A percentile compares a stretch with the other conserved stretches of the same genome.
Conservation (phyloP, 2,888 invertebrate genomes). For the Pristionchus mayeri region DNA sequence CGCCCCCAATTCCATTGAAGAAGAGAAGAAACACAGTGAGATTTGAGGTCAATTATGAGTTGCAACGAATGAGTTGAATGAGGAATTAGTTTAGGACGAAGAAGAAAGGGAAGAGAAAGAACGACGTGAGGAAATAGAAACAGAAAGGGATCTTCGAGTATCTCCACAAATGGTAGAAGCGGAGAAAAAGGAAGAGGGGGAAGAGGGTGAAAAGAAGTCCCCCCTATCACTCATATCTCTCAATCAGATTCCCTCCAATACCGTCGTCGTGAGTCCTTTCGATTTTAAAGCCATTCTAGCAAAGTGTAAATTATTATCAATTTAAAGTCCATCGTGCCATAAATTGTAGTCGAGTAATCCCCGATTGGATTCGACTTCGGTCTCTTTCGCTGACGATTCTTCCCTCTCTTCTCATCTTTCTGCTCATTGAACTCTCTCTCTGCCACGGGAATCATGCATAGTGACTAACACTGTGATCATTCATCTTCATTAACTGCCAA, state of each 20-base stretch:
- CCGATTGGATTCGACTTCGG: not conserved
- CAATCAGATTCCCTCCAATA: not conserved
- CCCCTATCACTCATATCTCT: not conserved
- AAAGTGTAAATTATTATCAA: too few relatives aligned
- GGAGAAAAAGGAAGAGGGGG: not conserved
- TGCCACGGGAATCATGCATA: not conserved
- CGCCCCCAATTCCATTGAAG: not conserved
- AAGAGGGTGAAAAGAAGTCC: not conserved
- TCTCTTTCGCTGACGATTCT: not conserved
- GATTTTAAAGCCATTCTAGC: too few relatives aligned
- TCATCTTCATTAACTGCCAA: not conserved
- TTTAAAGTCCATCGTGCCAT: not conserved
- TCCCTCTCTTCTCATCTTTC: not conserved
- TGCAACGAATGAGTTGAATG: too few relatives aligned
- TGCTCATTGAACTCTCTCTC: not conserved
- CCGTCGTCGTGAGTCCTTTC: too few relatives aligned
- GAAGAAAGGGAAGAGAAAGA: not conserved
- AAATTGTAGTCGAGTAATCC: not conserved
- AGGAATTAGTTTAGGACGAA: not conserved
- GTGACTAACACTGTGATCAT: not conserved
- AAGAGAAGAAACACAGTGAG: constrained; percentile 40
- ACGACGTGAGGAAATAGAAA: not conserved
- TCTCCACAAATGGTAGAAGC: not conserved
- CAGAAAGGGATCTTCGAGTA: not conserved
- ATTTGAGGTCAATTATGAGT: constrained; percentile 17